Percentiles rank a stretch among this genome's conserved stretches.
phyloP scores from a whole-genome alignment of 2,797 vertebrate species.

The Buphagus erythrorhynchus region DNA sequence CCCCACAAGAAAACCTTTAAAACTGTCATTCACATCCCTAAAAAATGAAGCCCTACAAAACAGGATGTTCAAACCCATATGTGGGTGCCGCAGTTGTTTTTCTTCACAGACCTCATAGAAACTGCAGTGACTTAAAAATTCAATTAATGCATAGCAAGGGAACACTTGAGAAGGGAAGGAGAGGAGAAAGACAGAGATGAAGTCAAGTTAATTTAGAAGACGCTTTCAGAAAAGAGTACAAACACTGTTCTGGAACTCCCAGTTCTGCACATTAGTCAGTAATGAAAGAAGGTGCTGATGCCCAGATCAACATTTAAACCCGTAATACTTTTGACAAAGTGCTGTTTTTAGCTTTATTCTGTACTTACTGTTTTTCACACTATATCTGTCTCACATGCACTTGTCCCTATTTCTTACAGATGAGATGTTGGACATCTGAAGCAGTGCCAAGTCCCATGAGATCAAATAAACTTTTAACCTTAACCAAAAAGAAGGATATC shows the following conservation, averaged over 20 bases:
- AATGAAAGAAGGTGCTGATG: not conserved
- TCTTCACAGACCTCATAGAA: not conserved
- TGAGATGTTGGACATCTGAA: not conserved
- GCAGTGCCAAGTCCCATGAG: not conserved
- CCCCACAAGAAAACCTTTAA: not conserved
- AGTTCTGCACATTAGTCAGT: not conserved
- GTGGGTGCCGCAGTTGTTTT: not conserved
- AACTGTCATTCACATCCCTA: not conserved
- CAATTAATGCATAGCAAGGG: not conserved
- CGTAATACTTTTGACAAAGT: not conserved
- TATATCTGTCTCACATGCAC: not conserved
- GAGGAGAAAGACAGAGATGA: not conserved
- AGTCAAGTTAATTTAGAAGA: not conserved
- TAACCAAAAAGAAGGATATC: not conserved
- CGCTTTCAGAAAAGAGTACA: not conserved
- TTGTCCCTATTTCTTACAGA: not conserved
- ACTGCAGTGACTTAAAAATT: conserved; percentile 22
- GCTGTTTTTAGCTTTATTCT: not conserved
- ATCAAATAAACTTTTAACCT: not conserved
- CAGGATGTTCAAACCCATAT: not conserved
- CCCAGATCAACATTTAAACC: not conserved
- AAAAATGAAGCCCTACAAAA: not conserved
- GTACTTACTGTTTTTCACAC: not conserved
- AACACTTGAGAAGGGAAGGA: not conserved
- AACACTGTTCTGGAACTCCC: not conserved